Evolutionary conservation across 2,888 invertebrate genomes (phyloP).

Genomic region (Drosophila mayaguana): DNA sequence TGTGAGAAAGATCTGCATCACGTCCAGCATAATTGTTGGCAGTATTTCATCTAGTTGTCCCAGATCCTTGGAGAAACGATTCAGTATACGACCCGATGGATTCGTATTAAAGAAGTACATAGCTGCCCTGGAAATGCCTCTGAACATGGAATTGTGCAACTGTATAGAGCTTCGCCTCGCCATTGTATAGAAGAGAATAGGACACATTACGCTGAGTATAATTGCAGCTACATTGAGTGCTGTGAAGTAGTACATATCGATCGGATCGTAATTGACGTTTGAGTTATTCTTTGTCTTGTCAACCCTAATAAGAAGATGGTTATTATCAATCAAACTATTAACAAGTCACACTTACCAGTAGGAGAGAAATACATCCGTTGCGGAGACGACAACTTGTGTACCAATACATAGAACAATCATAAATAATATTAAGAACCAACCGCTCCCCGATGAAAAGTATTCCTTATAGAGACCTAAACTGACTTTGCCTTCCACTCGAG

Average conservation of each 20-base stretch:
- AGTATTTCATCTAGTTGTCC: constrained; percentile 86
- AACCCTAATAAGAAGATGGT: constrained; percentile 46
- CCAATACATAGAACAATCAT: constrained; percentile 88
- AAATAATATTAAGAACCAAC: constrained; percentile 86
- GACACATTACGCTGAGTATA: constrained; percentile 82
- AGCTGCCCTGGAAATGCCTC: constrained; percentile 90
- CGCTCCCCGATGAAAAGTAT: constrained; percentile 90
- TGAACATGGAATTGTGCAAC: constrained; percentile 94
- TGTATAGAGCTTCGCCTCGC: constrained; percentile 90
- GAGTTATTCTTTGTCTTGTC: constrained; percentile 59
- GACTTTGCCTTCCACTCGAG: constrained; percentile 88
- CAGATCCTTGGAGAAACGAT: constrained; percentile 95
- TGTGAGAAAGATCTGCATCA: constrained; percentile 90
- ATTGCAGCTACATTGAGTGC: constrained; percentile 85
- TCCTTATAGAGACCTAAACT: constrained; percentile 87
- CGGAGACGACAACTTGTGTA: constrained; percentile 90
- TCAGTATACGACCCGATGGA: constrained; percentile 92
- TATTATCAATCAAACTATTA: constrained; percentile 48
- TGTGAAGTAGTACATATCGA: constrained; percentile 86
- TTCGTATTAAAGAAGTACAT: constrained; percentile 95
- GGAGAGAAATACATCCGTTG: constrained; percentile 92
- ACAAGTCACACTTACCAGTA: constrained; percentile 86
- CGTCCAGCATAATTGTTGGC: constrained; percentile 84
- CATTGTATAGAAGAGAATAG: constrained; percentile 86
- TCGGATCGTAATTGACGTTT: constrained; percentile 42